Evolutionary conservation across 2,797 vertebrate species (phyloP).

Genomic region (Danio albolineatus): DNA sequence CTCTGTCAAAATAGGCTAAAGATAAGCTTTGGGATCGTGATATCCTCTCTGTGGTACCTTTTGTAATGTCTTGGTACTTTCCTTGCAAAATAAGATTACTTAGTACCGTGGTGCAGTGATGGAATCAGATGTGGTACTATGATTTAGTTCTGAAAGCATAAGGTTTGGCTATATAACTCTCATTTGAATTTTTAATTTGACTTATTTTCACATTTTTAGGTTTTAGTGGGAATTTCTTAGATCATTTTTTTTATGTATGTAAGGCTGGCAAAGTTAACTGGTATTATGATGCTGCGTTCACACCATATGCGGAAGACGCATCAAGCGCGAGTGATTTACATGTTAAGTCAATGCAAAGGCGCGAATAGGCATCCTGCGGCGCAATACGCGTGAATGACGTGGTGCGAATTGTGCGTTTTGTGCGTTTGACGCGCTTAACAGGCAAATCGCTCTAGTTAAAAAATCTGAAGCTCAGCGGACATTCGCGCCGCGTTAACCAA

Average conservation of each 20-base stretch:
- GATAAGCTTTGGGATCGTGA: background rate
- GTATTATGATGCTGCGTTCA: too few relatives aligned
- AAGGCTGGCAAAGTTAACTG: background rate
- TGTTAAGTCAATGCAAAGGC: too few relatives aligned
- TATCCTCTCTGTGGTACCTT: background rate
- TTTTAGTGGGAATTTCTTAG: background rate
- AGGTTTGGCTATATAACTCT: background rate
- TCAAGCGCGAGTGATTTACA: too few relatives aligned
- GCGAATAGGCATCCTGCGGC: too few relatives aligned
- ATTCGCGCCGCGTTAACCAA: too few relatives aligned
- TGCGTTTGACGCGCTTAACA: too few relatives aligned
- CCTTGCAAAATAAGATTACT: background rate
- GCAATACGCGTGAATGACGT: too few relatives aligned
- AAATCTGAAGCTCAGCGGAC: too few relatives aligned
- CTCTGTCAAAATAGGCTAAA: conserved; percentile 27
- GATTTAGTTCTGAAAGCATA: background rate
- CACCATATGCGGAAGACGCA: too few relatives aligned
- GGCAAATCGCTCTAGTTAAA: too few relatives aligned
- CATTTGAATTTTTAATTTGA: background rate
- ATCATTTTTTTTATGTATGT: background rate
- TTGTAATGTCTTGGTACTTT: background rate
- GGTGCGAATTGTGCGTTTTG: too few relatives aligned
- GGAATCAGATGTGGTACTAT: background rate
- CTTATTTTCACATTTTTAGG: background rate
- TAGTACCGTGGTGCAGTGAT: conserved; percentile 10